phyloP scores from a whole-genome alignment of 1,140 invertebrate species.

The Cyphomyrmex costatus region DNA sequence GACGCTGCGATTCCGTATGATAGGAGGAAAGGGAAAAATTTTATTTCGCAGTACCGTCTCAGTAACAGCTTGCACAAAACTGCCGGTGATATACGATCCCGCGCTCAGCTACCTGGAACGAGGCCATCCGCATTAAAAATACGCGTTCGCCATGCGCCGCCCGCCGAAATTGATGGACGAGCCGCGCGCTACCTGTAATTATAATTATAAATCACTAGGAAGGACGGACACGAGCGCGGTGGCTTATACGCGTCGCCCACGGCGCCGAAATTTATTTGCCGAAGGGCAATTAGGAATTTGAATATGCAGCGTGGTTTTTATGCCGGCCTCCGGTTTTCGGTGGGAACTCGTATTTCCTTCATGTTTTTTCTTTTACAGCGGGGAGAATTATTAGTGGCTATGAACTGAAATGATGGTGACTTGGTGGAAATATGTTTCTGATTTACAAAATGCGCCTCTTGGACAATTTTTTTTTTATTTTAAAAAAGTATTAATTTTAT shows the following conservation, averaged over 20 bases:
- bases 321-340: slow-evolving; percentile 25
- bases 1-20: slow-evolving; percentile 68
- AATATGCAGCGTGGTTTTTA: slow-evolving; percentile 64
- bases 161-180: slow-evolving; percentile 81
- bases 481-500: too few species aligned
- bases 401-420: slow-evolving; percentile 40
- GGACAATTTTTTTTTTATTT: too few species aligned
- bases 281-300: slow-evolving; percentile 65
- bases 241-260: slow-evolving; percentile 67
- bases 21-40: slow-evolving; percentile 69
- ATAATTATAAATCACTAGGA: slow-evolving; percentile 82
- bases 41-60: slow-evolving; percentile 79
- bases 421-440: slow-evolving; percentile 34
- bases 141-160: slow-evolving; percentile 66
- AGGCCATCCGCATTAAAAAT: slow-evolving; percentile 82
- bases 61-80: slow-evolving; percentile 83
- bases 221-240: slow-evolving; percentile 37
- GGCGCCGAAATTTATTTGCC: slow-evolving; percentile 71
- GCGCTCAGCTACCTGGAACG: slow-evolving; percentile 77
- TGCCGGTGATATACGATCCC: slow-evolving; percentile 81
- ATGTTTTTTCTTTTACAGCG: neutral
- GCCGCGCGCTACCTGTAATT: slow-evolving; percentile 79
- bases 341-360: slow-evolving; percentile 53
- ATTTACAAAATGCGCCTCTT: slow-evolving; percentile 14
- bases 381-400: slow-evolving; percentile 50